Evolutionary conservation across 2,113 vertebrate species (phyloP).

Genomic region (Girardinichthys multiradiatus): DNA sequence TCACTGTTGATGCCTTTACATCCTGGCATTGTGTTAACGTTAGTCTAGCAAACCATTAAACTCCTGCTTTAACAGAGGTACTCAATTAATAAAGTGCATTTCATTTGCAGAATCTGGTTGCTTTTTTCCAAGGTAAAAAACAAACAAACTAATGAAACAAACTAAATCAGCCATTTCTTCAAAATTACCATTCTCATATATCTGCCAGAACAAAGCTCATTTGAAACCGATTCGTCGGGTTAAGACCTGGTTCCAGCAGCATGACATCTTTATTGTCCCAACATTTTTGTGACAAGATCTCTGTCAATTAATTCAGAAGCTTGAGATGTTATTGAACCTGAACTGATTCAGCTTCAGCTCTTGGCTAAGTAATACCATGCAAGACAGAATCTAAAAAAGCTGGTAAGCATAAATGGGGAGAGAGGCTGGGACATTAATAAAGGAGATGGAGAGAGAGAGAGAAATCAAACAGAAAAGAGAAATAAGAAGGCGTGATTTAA

Average conservation of each 20-base stretch:
- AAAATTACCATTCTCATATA: slow-evolving; percentile 5
- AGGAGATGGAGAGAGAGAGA: slow-evolving; percentile 3
- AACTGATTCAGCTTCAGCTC: slow-evolving; percentile 3
- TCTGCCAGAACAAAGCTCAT: slow-evolving; percentile 8
- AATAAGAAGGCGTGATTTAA: slow-evolving; percentile 24
- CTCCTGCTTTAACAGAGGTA: too few species aligned
- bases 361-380: slow-evolving; percentile 2
- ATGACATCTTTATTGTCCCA: background rate
- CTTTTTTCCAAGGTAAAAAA: too few species aligned
- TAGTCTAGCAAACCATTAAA: too few species aligned
- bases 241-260: background rate
- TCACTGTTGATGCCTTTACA: too few species aligned
- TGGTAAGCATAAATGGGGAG: slow-evolving; percentile 7
- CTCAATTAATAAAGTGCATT: too few species aligned
- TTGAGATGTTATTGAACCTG: slow-evolving; percentile 6
- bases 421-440: background rate
- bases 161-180: too few species aligned
- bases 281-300: background rate
- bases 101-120: too few species aligned
- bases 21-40: too few species aligned
- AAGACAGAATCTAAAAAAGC: slow-evolving; percentile 14
- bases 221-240: slow-evolving; percentile 16
- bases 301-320: slow-evolving; percentile 10
- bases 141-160: too few species aligned
- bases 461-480: slow-evolving; percentile 9